phyloP scores from a whole-genome alignment of 2,888 invertebrate genomes.

The Epiperipatus broadwayi region DNA sequence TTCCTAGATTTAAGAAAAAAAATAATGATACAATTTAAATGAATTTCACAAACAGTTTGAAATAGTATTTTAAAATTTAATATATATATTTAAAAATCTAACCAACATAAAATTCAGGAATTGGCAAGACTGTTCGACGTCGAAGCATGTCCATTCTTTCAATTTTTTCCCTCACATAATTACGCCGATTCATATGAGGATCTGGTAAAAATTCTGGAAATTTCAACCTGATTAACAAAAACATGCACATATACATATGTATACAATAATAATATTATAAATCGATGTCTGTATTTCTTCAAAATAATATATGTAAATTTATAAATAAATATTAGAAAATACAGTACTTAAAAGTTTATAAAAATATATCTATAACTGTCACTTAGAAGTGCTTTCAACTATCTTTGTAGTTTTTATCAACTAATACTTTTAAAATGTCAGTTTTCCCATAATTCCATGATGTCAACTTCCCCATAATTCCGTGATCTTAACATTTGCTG shows the following conservation, averaged over 20 bases:
- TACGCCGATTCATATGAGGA: constrained; percentile 54
- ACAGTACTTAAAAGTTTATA: no score
- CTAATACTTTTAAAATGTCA: no score
- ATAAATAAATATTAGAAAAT: no score
- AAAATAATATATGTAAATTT: no score
- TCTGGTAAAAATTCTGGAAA: constrained; percentile 87
- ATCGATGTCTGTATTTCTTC: no score
- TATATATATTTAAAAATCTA: constrained; percentile 23
- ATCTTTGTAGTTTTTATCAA: no score
- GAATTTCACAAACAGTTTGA: constrained; percentile 8
- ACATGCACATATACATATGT: constrained; percentile 4
- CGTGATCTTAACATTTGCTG: no score
- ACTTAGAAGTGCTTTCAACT: no score
- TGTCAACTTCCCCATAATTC: no score
- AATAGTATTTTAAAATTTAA: neutral
- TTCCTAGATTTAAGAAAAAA: constrained; percentile 38
- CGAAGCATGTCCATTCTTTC: constrained; percentile 82
- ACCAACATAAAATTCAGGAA: constrained; percentile 98
- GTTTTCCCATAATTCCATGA: no score
- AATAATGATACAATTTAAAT: constrained; percentile 13
- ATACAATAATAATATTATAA: no score
- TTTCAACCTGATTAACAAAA: constrained; percentile 22
- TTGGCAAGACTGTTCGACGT: constrained; percentile 54
- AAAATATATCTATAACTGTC: no score
- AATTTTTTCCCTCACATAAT: constrained; percentile 60